Percentiles rank a stretch among this genome's conserved stretches.
phyloP scores from a whole-genome alignment of 1,140 invertebrate species.

The Mizuhopecten yessoensis region DNA sequence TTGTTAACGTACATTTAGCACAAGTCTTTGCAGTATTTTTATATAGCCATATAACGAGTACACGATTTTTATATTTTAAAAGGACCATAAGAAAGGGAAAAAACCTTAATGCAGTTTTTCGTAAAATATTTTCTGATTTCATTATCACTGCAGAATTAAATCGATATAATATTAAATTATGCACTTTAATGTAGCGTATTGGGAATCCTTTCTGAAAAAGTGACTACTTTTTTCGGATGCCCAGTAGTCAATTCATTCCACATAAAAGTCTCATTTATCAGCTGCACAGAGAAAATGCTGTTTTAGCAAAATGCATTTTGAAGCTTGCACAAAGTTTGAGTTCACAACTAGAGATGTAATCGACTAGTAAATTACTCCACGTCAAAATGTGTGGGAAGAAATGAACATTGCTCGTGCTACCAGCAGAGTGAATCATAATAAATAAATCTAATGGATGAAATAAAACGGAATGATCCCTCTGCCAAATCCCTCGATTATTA shows the following conservation, averaged over 20 bases:
- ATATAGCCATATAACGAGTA: no score
- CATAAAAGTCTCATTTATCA: no score
- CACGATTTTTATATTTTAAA: no score
- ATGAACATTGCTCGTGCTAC: background rate
- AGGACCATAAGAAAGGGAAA: no score
- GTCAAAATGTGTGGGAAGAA: background rate
- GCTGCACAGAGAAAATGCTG: no score
- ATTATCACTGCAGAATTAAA: no score
- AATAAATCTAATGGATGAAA: conserved; percentile 15
- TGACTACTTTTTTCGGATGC: background rate
- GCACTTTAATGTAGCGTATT: background rate
- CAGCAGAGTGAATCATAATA: background rate
- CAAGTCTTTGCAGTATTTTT: no score
- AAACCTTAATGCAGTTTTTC: no score
- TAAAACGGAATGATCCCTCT: background rate
- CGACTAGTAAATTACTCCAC: background rate
- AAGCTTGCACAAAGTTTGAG: background rate
- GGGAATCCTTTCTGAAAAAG: background rate
- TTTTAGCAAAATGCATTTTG: background rate
- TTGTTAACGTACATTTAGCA: no score
- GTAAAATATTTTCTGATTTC: no score
- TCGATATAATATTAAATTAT: no score
- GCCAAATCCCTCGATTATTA: background rate
- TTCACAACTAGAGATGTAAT: background rate
- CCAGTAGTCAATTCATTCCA: no score